phyloP scores from a whole-genome alignment of 2,113 vertebrate species.

The Atlantisia rogersi region DNA sequence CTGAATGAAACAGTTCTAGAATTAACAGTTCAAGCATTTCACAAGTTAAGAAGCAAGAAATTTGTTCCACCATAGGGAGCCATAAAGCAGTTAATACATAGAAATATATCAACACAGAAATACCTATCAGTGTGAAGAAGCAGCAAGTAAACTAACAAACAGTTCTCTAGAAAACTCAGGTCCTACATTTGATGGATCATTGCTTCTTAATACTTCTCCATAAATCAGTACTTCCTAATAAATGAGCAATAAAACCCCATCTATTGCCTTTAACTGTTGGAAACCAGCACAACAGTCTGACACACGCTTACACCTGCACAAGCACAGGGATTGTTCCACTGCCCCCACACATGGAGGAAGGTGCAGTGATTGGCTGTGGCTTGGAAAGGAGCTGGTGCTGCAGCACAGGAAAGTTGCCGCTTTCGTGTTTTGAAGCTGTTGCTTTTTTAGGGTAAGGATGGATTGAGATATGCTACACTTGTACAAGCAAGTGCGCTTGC shows the following conservation, averaged over 20 bases:
- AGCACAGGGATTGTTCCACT: not conserved
- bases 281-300: not conserved
- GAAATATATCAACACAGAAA: not conserved
- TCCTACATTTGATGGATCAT: constrained; percentile 8
- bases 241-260: not conserved
- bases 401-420: not conserved
- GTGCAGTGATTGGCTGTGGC: constrained; percentile 7
- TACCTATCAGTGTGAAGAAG: not conserved
- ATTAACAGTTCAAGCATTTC: constrained; percentile 1
- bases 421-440: not conserved
- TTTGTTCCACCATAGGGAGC: not conserved
- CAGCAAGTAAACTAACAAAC: not conserved
- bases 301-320: constrained; percentile 16
- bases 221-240: constrained; percentile 17
- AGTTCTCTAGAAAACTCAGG: not conserved
- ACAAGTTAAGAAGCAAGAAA: not conserved
- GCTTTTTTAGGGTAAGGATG: not conserved
- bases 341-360: not conserved
- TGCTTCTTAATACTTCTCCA: constrained; percentile 7
- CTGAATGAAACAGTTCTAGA: not conserved
- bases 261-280: not conserved
- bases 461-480: not conserved
- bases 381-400: not conserved
- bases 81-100: not conserved
- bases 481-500: too few species aligned